Conservation (phyloP, 2,797 vertebrate species). For the Peromyscus attwateri region DNA sequence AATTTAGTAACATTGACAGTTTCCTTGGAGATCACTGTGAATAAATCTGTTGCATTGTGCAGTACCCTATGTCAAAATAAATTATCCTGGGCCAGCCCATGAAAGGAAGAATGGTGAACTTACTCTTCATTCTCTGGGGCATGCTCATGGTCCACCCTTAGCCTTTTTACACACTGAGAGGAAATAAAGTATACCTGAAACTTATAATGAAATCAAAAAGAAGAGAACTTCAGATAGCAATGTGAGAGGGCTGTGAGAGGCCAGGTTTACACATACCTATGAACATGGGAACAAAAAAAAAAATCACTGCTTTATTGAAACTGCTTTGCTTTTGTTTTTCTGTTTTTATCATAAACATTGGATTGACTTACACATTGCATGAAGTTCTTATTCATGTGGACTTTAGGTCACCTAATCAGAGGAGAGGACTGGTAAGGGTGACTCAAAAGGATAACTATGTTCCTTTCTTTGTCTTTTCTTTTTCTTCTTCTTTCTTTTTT, state of each 20-base stretch:
- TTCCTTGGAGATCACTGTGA: slow-evolving; percentile 8
- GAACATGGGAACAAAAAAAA: slow-evolving; percentile 62
- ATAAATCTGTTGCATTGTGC: background rate
- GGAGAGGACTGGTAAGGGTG: background rate
- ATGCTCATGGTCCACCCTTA: background rate
- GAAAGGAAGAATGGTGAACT: background rate
- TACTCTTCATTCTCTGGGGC: slow-evolving; percentile 48
- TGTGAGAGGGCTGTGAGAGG: background rate
- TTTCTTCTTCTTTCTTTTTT: background rate
- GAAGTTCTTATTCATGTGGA: slow-evolving; percentile 49
- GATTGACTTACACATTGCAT: slow-evolving; percentile 25
- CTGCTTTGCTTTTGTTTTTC: background rate
- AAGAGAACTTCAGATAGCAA: background rate
- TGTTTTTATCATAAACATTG: slow-evolving; percentile 40
- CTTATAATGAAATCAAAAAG: background rate
- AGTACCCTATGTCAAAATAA: slow-evolving; percentile 35
- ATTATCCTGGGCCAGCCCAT: background rate
- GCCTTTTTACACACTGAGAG: background rate
- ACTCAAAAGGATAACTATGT: slow-evolving; percentile 15
- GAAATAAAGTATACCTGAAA: background rate
- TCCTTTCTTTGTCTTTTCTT: slow-evolving; percentile 18
- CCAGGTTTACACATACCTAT: slow-evolving; percentile 20
- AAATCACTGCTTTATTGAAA: slow-evolving; percentile 60
- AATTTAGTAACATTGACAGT: slow-evolving; percentile 22
- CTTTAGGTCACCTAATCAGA: slow-evolving; percentile 14